Conservation (phyloP, 2,113 vertebrate species). For the Pluvianellus socialis region DNA sequence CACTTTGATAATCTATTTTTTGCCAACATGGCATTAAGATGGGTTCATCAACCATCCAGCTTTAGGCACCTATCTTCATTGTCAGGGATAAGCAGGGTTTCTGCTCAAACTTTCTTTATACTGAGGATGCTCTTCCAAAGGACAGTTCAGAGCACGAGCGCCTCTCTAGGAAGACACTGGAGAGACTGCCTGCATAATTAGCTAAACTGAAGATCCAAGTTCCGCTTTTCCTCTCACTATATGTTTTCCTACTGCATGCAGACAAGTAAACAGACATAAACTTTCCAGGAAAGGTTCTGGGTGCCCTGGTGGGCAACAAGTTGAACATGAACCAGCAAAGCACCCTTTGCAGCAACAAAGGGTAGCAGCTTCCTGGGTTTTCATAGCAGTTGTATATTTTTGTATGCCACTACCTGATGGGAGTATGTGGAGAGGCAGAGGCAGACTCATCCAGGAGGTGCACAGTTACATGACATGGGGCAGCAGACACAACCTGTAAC, state of each 20-base stretch:
- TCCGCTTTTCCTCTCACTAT: not conserved
- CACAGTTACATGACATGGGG: not conserved
- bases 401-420: not conserved
- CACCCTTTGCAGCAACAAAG: not conserved
- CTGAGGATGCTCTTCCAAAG: not conserved
- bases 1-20: constrained; percentile 21
- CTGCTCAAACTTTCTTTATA: not conserved
- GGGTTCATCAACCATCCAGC: not conserved
- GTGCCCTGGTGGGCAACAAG: not conserved
- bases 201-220: not conserved
- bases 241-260: not conserved
- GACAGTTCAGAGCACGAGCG: not conserved
- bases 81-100: not conserved
- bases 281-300: not conserved
- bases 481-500: not conserved
- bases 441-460: not conserved
- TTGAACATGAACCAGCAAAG: not conserved
- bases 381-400: not conserved
- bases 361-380: not conserved
- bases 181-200: not conserved
- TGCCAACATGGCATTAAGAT: not conserved
- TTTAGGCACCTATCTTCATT: not conserved
- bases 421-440: not conserved
- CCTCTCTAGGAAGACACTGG: not conserved
- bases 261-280: not conserved